Percentiles rank a stretch among this genome's conserved stretches.
Conservation (phyloP, 2,888 invertebrate species). For the Hydrotaea cyrtoneurina region DNA sequence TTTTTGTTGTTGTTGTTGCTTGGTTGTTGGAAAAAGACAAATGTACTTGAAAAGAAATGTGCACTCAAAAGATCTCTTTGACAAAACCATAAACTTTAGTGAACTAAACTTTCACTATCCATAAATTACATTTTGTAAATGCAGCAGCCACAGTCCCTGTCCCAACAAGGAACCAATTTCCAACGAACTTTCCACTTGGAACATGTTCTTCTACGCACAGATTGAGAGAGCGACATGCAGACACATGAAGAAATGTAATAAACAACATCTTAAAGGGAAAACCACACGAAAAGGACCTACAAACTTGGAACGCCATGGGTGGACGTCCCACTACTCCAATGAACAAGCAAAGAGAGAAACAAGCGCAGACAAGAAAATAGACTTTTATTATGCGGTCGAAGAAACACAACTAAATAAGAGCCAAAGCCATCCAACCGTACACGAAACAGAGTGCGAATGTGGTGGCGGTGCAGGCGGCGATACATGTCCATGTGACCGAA, state of each 20-base stretch:
- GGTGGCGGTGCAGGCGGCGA: not conserved
- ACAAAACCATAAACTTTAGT: conserved; percentile 39
- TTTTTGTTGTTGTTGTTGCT: too few relatives aligned
- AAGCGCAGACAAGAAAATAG: conserved; percentile 59
- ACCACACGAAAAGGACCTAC: not conserved
- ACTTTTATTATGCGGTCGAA: conserved; percentile 62
- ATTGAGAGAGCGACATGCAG: not conserved
- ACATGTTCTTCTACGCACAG: not conserved
- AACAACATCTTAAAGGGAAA: not conserved
- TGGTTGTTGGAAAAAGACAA: not conserved
- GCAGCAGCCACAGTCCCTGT: not conserved
- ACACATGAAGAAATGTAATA: not conserved
- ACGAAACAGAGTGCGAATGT: not conserved
- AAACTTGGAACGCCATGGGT: not conserved
- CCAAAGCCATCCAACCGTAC: not conserved
- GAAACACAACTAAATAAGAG: conserved; percentile 50
- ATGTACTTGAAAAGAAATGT: not conserved
- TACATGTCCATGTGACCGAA: not conserved
- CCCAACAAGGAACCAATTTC: not conserved
- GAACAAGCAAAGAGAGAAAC: conserved; percentile 19
- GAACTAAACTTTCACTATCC: conserved; percentile 40
- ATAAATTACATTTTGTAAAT: conserved; percentile 44
- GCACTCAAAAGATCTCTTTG: conserved; percentile 23
- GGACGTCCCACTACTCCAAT: not conserved
- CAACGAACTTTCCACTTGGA: not conserved